Percentiles rank a stretch among this genome's conserved stretches.
Conservation (phyloP, 2,113 vertebrate species). For the Hoplias malabaricus region DNA sequence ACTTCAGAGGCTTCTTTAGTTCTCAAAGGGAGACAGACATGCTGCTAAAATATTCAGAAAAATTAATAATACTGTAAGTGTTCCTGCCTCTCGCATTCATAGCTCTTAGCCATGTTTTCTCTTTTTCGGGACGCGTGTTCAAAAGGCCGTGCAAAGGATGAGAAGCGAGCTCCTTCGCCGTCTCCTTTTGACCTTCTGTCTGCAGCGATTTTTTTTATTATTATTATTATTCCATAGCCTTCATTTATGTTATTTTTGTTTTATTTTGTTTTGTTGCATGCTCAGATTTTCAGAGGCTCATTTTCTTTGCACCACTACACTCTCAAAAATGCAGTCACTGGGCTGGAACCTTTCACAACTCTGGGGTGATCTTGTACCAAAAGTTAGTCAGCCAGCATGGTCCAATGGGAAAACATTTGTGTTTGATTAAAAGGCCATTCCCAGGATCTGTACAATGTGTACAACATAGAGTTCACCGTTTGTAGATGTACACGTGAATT, state of each 20-base stretch:
- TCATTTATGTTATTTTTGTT: too few relatives aligned
- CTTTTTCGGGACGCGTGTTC: constrained; percentile 12
- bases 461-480: too few relatives aligned
- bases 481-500: too few relatives aligned
- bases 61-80: constrained; percentile 68
- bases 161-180: neutral
- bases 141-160: neutral
- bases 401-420: too few relatives aligned
- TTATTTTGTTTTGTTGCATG: too few relatives aligned
- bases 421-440: too few relatives aligned
- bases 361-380: too few relatives aligned
- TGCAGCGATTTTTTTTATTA: constrained; percentile 6
- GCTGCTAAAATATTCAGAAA: constrained; percentile 60
- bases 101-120: constrained; percentile 22
- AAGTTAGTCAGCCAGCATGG: too few relatives aligned
- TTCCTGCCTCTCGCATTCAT: constrained; percentile 62
- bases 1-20: constrained; percentile 74
- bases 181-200: neutral
- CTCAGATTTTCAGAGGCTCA: neutral
- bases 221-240: neutral
- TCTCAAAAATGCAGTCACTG: too few relatives aligned
- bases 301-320: constrained; percentile 39
- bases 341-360: too few relatives aligned
- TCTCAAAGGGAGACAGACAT: constrained; percentile 57
- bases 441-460: too few relatives aligned